These are phyloP conservation scores for Papilio demoleus DNA, from an alignment of 2,888 invertebrate genomes.

Conservation along the genomic window DNA sequence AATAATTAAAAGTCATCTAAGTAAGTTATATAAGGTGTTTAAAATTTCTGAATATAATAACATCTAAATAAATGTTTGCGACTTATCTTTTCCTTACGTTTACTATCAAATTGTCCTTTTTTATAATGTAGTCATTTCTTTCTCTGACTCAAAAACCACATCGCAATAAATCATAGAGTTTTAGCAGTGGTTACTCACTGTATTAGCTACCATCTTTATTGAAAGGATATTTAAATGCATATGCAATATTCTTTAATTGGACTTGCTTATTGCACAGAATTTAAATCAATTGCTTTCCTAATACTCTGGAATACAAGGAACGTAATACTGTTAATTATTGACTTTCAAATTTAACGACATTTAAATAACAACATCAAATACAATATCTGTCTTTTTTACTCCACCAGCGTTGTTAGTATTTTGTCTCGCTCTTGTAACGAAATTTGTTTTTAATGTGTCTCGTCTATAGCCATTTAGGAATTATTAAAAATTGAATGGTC, in stretches of 20 bases:
- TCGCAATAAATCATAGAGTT: too few species aligned
- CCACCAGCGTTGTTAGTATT: not conserved
- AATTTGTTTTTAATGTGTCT: too few species aligned
- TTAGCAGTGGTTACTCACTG: not conserved
- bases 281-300: not conserved
- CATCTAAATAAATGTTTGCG: constrained; percentile 10
- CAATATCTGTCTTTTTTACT: not conserved
- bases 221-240: too few species aligned
- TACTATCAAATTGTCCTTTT: not conserved
- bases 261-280: not conserved
- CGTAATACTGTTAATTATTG: not conserved
- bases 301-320: not conserved
- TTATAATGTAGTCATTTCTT: not conserved
- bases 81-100: constrained; percentile 1
- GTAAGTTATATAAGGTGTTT: too few species aligned
- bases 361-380: too few species aligned
- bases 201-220: not conserved
- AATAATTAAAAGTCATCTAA: too few species aligned
- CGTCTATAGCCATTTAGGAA: too few species aligned
- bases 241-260: not conserved
- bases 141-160: too few species aligned
- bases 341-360: not conserved
- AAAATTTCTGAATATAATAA: constrained; percentile 21
- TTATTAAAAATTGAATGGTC: too few species aligned
- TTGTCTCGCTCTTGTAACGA: not conserved